Percentiles rank a stretch among this genome's conserved stretches.
phyloP scores from a whole-genome alignment of 2,797 vertebrate genomes.

The Vespertilio murinus region DNA sequence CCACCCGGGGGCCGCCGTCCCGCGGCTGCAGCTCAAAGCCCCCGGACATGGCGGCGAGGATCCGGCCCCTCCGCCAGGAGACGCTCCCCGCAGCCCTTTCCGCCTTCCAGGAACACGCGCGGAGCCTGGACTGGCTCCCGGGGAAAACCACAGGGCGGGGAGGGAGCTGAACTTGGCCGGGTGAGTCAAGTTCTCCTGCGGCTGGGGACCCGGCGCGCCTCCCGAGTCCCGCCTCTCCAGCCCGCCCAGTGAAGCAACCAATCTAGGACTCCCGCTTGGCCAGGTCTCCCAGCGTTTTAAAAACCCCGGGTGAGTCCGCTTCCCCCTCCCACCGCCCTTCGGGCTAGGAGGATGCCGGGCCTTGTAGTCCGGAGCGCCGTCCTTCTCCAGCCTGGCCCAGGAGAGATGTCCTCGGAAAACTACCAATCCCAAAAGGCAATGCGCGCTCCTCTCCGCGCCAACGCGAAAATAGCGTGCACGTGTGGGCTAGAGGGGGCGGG shows the following conservation, averaged over 20 bases:
- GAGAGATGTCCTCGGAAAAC: not conserved
- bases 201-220: too few species aligned
- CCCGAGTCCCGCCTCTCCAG: not conserved
- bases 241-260: not conserved
- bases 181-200: fast-evolving
- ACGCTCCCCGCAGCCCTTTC: not conserved
- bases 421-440: conserved; percentile 63
- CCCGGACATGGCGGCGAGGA: conserved; percentile 80
- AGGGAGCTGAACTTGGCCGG: fast-evolving
- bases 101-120: not conserved
- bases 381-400: fast-evolving
- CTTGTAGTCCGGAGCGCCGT: not conserved
- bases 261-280: not conserved
- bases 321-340: not conserved
- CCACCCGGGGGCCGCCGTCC: conserved; percentile 82
- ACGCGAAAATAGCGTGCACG: too few species aligned
- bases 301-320: not conserved
- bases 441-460: not conserved
- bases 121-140: not conserved
- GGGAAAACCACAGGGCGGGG: fast-evolving
- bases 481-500: too few species aligned
- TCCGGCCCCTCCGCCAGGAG: not conserved
- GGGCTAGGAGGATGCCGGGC: not conserved
- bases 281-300: not conserved
- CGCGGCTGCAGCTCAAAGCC: conserved; percentile 85